Conservation (phyloP, 2,113 vertebrate genomes). For the Todiramphus chloris region DNA sequence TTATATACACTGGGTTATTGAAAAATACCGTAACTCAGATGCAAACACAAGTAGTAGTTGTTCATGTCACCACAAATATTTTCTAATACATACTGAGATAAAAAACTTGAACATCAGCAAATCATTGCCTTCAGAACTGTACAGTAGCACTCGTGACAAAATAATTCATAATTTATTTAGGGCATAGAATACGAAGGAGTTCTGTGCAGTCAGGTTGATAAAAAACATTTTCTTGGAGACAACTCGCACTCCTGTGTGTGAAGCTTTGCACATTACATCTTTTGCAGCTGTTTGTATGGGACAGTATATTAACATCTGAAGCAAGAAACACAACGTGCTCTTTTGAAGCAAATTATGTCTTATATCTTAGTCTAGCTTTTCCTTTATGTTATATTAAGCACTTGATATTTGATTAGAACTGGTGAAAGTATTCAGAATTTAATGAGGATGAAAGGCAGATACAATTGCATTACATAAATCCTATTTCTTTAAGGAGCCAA, state of each 20-base stretch:
- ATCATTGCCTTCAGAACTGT: not conserved
- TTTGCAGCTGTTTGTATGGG: not conserved
- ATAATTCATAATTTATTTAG: not conserved
- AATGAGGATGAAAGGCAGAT: not conserved
- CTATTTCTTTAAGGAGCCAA: not conserved
- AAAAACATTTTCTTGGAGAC: not conserved
- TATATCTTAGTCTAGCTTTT: not conserved
- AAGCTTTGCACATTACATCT: rapidly evolving
- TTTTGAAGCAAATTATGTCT: not conserved
- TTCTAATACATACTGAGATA: not conserved
- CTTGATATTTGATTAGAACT: not conserved
- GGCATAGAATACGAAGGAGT: not conserved
- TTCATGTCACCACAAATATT: not conserved
- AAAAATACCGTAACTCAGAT: not conserved
- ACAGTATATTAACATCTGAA: not conserved
- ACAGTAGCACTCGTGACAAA: not conserved
- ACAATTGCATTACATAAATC: not conserved
- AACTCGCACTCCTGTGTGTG: too few relatives aligned
- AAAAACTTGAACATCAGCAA: not conserved
- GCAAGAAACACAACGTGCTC: not conserved
- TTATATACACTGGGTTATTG: not conserved
- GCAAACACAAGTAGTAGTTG: not conserved
- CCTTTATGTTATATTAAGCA: not conserved
- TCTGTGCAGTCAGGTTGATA: not conserved
- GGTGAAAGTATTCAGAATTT: not conserved